phyloP scores from a whole-genome alignment of 2,797 vertebrate species.

The Leuciscus waleckii region DNA sequence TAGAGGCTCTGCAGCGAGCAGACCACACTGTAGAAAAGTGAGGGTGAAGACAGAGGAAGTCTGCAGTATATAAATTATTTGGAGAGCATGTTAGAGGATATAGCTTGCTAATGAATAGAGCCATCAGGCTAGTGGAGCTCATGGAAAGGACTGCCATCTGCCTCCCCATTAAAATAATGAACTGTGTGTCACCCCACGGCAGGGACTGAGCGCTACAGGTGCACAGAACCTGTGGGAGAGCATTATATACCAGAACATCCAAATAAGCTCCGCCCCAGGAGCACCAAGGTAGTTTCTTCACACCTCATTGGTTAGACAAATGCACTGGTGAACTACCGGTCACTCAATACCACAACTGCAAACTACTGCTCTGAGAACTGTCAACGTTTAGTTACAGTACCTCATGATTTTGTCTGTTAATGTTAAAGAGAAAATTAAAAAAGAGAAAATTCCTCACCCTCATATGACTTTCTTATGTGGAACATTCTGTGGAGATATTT shows the following conservation, averaged over 20 bases:
- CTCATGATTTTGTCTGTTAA: background rate
- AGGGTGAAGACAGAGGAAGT: constrained; percentile 29
- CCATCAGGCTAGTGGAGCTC: constrained; percentile 80
- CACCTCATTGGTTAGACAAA: constrained; percentile 74
- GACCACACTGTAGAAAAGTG: constrained; percentile 27
- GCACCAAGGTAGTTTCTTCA: constrained; percentile 69
- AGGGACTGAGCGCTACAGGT: constrained; percentile 65
- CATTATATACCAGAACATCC: background rate
- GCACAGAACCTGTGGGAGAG: constrained; percentile 48
- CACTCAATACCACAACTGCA: background rate
- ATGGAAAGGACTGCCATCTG: constrained; percentile 82
- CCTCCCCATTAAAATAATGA: constrained; percentile 79
- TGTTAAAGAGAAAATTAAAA: background rate
- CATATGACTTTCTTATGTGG: background rate
- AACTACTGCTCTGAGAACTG: background rate
- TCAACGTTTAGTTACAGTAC: background rate
- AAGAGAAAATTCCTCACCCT: background rate
- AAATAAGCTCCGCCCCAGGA: constrained; percentile 1
- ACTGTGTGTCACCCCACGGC: constrained; percentile 70
- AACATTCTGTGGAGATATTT: background rate
- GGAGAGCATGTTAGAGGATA: constrained; percentile 69
- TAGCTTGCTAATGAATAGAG: constrained; percentile 80
- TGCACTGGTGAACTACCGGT: constrained; percentile 63
- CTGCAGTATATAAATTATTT: constrained; percentile 63
- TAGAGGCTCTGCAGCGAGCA: constrained; percentile 17